Percentiles rank a stretch among this genome's conserved stretches.
These are phyloP conservation scores for Spinibarbus caldwelli DNA, from an alignment of 2,797 vertebrate genomes.

Conservation along the genomic window DNA sequence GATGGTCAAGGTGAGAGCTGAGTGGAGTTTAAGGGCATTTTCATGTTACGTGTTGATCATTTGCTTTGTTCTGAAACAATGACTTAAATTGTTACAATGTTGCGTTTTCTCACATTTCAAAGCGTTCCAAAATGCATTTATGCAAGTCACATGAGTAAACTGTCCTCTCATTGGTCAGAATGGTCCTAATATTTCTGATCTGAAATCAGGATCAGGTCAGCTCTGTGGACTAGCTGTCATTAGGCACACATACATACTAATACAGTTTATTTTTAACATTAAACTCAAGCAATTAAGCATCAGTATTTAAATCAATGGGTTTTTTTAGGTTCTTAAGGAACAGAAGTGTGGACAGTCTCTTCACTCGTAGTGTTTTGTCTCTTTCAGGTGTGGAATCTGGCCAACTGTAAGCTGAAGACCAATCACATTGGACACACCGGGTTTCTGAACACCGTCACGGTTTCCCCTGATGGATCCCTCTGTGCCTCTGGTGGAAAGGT, in stretches of 20 bases:
- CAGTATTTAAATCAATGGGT: background rate
- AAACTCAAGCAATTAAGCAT: background rate
- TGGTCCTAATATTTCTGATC: background rate
- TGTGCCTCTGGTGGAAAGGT: constrained; percentile 97
- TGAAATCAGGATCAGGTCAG: background rate
- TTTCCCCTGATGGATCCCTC: constrained; percentile 94
- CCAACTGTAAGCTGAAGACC: constrained; percentile 98
- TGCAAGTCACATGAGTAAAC: background rate
- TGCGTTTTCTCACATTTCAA: background rate
- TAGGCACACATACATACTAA: too few species aligned
- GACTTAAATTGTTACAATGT: background rate
- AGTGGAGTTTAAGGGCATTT: background rate
- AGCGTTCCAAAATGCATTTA: background rate
- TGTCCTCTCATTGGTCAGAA: background rate
- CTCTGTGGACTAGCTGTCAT: background rate
- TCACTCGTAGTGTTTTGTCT: background rate
- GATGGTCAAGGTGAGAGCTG: constrained; percentile 87
- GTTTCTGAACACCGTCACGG: constrained; percentile 94
- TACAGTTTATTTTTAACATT: too few species aligned
- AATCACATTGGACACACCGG: constrained; percentile 97
- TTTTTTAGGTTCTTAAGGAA: background rate
- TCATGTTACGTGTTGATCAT: too few species aligned
- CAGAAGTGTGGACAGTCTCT: background rate
- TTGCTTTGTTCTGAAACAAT: background rate
- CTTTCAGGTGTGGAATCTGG: constrained; percentile 91